These are phyloP conservation scores for Eugnorisma glareosa DNA, from an alignment of 2,888 invertebrate genomes.

Conservation along the genomic window DNA sequence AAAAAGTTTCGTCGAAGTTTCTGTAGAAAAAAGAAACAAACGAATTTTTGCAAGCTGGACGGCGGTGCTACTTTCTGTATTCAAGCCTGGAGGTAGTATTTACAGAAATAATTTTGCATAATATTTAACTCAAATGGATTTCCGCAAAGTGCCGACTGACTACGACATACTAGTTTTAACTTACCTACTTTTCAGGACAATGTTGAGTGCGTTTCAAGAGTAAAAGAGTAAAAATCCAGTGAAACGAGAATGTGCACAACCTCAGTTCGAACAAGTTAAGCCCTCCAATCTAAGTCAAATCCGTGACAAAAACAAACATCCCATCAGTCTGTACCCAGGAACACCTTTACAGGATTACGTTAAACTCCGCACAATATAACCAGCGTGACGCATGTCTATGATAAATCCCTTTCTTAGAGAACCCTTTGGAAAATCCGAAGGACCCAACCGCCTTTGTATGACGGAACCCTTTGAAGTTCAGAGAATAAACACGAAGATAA, in stretches of 20 bases:
- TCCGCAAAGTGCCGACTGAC: background rate
- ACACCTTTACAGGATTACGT: constrained; percentile 43
- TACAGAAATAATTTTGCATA: background rate
- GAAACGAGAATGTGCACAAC: background rate
- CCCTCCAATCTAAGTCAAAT: constrained; percentile 18
- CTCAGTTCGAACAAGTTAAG: background rate
- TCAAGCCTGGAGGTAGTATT: background rate
- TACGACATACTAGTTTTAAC: background rate
- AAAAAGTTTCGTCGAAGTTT: too few species aligned
- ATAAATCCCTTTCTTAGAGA: constrained; percentile 60
- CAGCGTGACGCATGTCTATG: constrained; percentile 44
- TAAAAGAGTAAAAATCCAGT: background rate
- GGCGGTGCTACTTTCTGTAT: background rate
- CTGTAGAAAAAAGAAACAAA: background rate
- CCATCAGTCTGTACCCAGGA: constrained; percentile 10
- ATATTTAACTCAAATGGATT: background rate
- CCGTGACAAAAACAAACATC: constrained; percentile 32
- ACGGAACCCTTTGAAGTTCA: constrained; percentile 49
- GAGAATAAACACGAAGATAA: constrained; percentile 51
- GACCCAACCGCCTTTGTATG: constrained; percentile 39
- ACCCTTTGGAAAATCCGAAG: constrained; percentile 38
- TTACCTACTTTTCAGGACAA: background rate
- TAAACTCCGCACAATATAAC: constrained; percentile 42
- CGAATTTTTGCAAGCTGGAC: background rate
- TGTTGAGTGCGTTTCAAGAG: background rate